A percentile compares a stretch with the other conserved stretches of the same genome.
Evolutionary conservation across 2,888 invertebrate species (phyloP).

Genomic region (Crepidodera aurea): DNA sequence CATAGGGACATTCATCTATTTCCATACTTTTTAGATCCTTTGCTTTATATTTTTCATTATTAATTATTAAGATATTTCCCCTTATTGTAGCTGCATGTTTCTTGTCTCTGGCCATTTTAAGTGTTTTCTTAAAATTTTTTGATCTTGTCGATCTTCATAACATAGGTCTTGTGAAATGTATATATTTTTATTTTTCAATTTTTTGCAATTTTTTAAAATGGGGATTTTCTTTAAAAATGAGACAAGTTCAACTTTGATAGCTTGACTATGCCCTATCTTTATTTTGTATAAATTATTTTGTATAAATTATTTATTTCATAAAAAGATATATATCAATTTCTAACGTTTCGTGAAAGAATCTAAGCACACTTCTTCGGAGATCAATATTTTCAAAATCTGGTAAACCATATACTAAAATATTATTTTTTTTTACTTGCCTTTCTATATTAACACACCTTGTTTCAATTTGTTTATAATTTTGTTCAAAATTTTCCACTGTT

Average conservation of each 20-base stretch:
- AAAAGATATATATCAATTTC: neutral
- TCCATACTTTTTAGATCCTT: constrained; percentile 4
- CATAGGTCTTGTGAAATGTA: constrained; percentile 7
- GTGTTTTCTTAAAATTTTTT: constrained; percentile 8
- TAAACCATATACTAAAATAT: too few relatives aligned
- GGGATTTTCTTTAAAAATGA: constrained; percentile 4
- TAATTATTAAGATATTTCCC: neutral
- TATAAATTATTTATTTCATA: constrained; percentile 21
- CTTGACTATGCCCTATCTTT: neutral
- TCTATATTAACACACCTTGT: too few relatives aligned
- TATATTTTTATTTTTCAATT: constrained; percentile 12
- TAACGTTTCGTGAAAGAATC: neutral
- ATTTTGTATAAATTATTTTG: constrained; percentile 13
- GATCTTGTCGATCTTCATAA: constrained; percentile 20
- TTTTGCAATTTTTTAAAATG: constrained; percentile 8
- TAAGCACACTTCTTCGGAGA: neutral
- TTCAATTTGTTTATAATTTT: too few relatives aligned
- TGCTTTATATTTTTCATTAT: constrained; percentile 5
- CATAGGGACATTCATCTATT: too few relatives aligned
- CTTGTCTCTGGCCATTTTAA: constrained; percentile 1
- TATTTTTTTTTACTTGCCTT: too few relatives aligned
- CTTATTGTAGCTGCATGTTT: constrained; percentile 3
- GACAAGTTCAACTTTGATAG: constrained; percentile 18
- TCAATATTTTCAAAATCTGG: too few relatives aligned
- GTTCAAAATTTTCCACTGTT: too few relatives aligned